Evolutionary conservation across 2,113 vertebrate genomes (phyloP).

Genomic region (Haemorhous mexicanus): DNA sequence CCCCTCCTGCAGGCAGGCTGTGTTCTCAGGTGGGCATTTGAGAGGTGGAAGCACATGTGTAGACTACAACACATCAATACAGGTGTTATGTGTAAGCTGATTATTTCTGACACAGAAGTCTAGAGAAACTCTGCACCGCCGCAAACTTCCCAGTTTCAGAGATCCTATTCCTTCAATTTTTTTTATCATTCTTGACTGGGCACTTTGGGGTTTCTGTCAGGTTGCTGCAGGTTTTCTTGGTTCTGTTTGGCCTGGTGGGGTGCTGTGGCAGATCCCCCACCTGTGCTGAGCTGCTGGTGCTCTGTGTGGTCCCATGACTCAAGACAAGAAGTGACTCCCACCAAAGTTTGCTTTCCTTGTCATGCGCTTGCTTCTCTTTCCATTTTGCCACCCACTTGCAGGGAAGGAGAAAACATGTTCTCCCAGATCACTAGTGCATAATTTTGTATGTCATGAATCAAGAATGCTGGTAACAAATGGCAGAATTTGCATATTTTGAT

Average conservation of each 20-base stretch:
- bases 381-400: not conserved
- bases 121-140: not conserved
- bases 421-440: not conserved
- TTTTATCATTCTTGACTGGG: accelerated
- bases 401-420: not conserved
- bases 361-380: accelerated
- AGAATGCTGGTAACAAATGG: not conserved
- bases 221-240: not conserved
- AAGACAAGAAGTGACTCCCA: not conserved
- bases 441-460: not conserved
- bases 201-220: not conserved
- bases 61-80: not conserved
- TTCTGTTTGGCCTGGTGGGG: not conserved
- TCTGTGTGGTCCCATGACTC: not conserved
- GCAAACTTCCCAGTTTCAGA: not conserved
- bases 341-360: not conserved
- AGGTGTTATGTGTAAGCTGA: accelerated
- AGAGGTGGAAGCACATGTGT: not conserved
- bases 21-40: not conserved
- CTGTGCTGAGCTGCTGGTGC: not conserved
- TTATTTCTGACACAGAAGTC: not conserved
- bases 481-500: not conserved
- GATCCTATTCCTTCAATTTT: not conserved
- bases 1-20: not conserved
- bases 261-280: accelerated